Conservation (phyloP, 2,113 vertebrate species). For the Pardalotus punctatus region DNA sequence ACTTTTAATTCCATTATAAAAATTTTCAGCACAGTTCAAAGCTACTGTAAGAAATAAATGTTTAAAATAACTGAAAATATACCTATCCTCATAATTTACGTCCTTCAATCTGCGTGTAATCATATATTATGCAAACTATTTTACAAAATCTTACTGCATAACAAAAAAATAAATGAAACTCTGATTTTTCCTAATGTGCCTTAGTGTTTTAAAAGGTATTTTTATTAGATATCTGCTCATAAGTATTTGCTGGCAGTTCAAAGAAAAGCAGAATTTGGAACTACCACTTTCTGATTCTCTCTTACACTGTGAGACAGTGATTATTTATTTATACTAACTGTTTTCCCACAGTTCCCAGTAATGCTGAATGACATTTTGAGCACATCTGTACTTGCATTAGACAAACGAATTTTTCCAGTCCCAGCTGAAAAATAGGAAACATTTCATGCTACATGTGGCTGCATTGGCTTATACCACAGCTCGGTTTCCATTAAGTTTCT, state of each 20-base stretch:
- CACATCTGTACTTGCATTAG: slow-evolving; percentile 13
- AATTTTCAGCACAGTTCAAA: background rate
- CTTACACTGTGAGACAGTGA: background rate
- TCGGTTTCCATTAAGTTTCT: background rate
- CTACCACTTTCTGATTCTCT: background rate
- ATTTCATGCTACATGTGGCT: background rate
- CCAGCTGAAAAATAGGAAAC: background rate
- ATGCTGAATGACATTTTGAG: slow-evolving; percentile 42
- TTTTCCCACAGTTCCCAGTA: background rate
- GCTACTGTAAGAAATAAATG: background rate
- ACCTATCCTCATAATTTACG: background rate
- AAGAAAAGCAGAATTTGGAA: slow-evolving; percentile 10
- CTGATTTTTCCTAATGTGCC: background rate
- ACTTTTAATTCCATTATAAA: background rate
- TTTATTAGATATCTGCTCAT: background rate
- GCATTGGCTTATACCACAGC: background rate
- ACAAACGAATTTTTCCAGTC: background rate
- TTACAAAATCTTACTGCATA: background rate
- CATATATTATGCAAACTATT: background rate
- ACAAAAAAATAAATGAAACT: background rate
- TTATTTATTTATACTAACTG: slow-evolving; percentile 35
- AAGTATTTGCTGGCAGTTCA: background rate
- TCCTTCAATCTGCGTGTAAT: background rate
- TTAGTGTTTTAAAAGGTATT: background rate
- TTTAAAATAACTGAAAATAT: background rate